Percentiles rank a stretch among this genome's conserved stretches.
phyloP scores from a whole-genome alignment of 2,797 vertebrate species.

The Alectoris magna region DNA sequence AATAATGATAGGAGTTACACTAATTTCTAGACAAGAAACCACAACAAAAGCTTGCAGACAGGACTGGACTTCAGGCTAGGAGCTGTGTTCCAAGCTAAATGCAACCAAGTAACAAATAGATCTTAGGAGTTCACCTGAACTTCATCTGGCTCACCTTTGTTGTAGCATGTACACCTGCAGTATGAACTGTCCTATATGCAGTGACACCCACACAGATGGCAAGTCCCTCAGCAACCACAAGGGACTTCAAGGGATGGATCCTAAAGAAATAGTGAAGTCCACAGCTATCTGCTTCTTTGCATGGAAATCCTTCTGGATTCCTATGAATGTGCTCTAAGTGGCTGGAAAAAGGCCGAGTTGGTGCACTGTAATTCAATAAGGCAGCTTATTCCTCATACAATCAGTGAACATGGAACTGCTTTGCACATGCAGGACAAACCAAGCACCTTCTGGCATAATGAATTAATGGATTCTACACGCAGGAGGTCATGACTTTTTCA shows the following conservation, averaged over 20 bases:
- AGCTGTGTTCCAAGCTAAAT: not conserved
- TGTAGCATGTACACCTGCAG: fast-evolving
- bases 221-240: not conserved
- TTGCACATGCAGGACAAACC: not conserved
- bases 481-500: not conserved
- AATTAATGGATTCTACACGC: not conserved
- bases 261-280: not conserved
- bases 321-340: not conserved
- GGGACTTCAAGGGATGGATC: not conserved
- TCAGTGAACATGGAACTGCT: not conserved
- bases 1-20: not conserved
- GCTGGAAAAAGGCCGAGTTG: not conserved
- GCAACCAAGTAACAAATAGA: not conserved
- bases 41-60: not conserved
- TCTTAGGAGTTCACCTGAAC: fast-evolving
- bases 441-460: not conserved
- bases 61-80: not conserved
- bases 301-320: not conserved
- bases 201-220: not conserved
- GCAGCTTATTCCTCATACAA: not conserved
- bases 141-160: not conserved
- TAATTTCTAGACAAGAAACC: not conserved
- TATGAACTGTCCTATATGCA: not conserved
- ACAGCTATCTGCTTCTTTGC: not conserved
- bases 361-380: not conserved